Conservation (phyloP, 2,888 invertebrate genomes). For the Fabriciana adippe region DNA sequence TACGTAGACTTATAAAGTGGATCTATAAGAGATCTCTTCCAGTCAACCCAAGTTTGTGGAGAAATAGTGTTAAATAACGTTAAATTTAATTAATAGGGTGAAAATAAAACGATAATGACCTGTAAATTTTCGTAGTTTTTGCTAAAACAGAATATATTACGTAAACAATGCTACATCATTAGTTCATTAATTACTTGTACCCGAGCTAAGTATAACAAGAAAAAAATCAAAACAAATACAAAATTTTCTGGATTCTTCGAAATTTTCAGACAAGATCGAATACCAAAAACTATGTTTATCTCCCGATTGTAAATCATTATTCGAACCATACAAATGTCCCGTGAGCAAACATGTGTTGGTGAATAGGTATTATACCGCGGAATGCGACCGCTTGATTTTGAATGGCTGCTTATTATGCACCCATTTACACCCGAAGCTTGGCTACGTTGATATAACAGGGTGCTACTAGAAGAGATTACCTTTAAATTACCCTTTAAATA, state of each 20-base stretch:
- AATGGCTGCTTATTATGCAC: constrained; percentile 81
- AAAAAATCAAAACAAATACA: background rate
- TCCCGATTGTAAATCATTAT: constrained; percentile 71
- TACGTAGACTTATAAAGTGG: too few species aligned
- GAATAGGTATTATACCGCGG: constrained; percentile 76
- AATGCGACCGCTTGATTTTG: constrained; percentile 78
- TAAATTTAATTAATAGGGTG: too few species aligned
- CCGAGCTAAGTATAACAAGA: background rate
- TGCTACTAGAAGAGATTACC: constrained; percentile 27
- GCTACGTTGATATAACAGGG: constrained; percentile 24
- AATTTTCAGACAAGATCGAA: constrained; percentile 11
- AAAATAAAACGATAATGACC: too few species aligned
- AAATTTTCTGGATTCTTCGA: background rate
- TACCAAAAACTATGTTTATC: constrained; percentile 18
- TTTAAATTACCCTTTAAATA: background rate
- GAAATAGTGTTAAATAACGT: too few species aligned
- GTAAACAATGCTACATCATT: too few species aligned
- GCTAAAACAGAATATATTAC: too few species aligned
- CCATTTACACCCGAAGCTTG: constrained; percentile 75
- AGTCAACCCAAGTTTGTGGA: too few species aligned
- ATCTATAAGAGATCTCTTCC: too few species aligned
- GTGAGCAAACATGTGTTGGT: constrained; percentile 72
- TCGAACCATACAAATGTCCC: constrained; percentile 77
- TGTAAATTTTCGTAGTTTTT: too few species aligned
- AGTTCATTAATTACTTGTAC: background rate